Evolutionary conservation across 2,113 vertebrate species (phyloP), one percentile per base, ranked within the genome.

Genomic region (Hystrix cristata): DNA sequence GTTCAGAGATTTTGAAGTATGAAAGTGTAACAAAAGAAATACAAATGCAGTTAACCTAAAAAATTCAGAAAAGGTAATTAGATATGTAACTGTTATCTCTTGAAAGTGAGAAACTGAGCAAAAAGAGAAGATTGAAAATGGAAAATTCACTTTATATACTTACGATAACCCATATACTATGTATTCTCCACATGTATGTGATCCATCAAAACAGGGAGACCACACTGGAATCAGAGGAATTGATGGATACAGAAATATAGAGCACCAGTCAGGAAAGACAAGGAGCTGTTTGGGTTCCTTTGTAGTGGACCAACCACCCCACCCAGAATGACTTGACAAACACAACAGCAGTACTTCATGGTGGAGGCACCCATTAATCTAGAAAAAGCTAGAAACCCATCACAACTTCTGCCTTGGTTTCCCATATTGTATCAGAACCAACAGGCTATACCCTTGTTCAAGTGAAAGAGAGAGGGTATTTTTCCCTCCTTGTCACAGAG

Each of bases 371-470:
- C 53, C 84, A 8, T 31, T 31, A 48, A 93, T 67, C 62, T 81
- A 84, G 43, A 95, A 62, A 79, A 23, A 72, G 74, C 4, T 7
- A 57, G 90, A 78, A 94, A 6, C 1, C 15, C 48, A 85, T 60
- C 34, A 29, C 60, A 92, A 62, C 29, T 64, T 55, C 27, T 87
- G n/a, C 65, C 87, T 90, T 85, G 23, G 16, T 95, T 95, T 84
- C 53, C 48, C 65, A 34, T 23, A 69, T 67, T 78, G 34, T 43
- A 34, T 82, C 46, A 74, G 18, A 93, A 71, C 51, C 87, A 95
- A 87, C 15, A 90, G 82, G 74, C 18, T 67, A 67, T 93, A 25
- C 48, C 34, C n/a, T 93, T 65, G 2, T 76, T 95, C 74, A 64
- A 88, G 62, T 34, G n/a, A 93, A 96, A 95, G n/a, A 65, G 43